Base-by-base conservation (phyloP, 1,140 invertebrate genomes). In the Ganaspis sp. region DNA sequence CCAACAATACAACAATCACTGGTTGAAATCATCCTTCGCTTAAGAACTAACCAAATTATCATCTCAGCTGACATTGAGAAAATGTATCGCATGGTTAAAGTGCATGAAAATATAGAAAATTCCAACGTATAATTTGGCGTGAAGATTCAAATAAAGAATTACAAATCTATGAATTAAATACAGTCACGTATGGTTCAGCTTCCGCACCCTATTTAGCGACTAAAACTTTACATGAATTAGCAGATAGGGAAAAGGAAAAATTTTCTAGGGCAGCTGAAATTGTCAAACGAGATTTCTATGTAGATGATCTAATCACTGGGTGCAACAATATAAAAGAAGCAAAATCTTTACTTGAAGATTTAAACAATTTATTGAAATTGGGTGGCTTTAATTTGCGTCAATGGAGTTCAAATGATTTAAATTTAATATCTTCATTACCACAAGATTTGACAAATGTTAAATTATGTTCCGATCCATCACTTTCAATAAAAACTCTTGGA, bases 261-360 rank as follows among this genome's bases (percentile, higher is more conserved):
- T 78, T 75, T 69, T 87, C 88, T 9, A 64, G 49, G 45, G 84
- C 71, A 42, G 58, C 76, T 19, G 49, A 82, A 6, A 83, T 89
- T 5, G 86, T 90, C 9, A 58, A 76, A 45, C 75, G 54, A 0
- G 87, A 92, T 85, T 89, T 92, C 72, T 92, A 92, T 45, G 12
- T 72, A 87, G 92, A 2, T 91, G 92, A 92, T 81, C 26, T 92
- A 5, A 64, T 91, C 5, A 88, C 87, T 0, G 89, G 90, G 2
- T 34, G 29, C 29, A 34, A 34, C 6, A 34, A 34, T 34, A 3
- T 34, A 34, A 6, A 1, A 69, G 29, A 72, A 26, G 29, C 80
- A n/a, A 19, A 75, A 11, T 54, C 72, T 4, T 29, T 69, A 26
- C 19, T 1, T 4, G 15, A 53, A 4, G 70, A 72, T 9, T 29